phyloP scores from a whole-genome alignment of 2,888 invertebrate species.

The Ennomos quercinarius region DNA sequence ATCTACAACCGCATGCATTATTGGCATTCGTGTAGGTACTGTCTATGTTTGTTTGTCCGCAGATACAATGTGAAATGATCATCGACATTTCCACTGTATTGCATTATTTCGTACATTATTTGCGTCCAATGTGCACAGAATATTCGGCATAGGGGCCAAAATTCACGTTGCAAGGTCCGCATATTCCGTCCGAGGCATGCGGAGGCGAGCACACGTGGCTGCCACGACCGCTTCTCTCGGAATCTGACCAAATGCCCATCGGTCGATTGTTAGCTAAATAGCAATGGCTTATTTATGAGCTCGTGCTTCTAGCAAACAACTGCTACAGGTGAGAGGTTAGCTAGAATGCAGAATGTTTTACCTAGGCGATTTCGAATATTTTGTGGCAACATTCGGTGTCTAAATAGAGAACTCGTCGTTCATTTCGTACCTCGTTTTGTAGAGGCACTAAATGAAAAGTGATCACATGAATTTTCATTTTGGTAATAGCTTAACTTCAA shows the following conservation, averaged over 20 bases:
- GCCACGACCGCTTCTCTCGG: conserved; percentile 74
- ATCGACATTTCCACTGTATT: conserved; percentile 58
- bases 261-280: conserved; percentile 80
- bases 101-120: conserved; percentile 71
- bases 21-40: conserved; percentile 35
- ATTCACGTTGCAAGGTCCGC: conserved; percentile 75
- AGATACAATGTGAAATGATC: conserved; percentile 48
- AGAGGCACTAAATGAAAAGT: conserved; percentile 3
- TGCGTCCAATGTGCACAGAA: conserved; percentile 72
- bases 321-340: conserved; percentile 34
- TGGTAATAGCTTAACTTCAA: conserved; percentile 8
- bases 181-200: conserved; percentile 79
- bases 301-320: conserved; percentile 44
- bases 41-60: conserved; percentile 32
- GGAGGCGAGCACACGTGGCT: conserved; percentile 81
- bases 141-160: conserved; percentile 79
- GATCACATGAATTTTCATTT: conserved; percentile 7
- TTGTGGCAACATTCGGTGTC: conserved; percentile 1
- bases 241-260: conserved; percentile 84
- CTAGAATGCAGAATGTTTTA: conserved; percentile 3
- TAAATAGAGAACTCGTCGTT: conserved; percentile 5
- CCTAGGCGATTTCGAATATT: conserved; percentile 10
- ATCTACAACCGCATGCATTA: conserved; percentile 48
- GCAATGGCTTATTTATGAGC: conserved; percentile 78
- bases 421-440: conserved; percentile 7